Evolutionary conservation across 2,888 invertebrate species (phyloP).

Genomic region (Autographa gamma): DNA sequence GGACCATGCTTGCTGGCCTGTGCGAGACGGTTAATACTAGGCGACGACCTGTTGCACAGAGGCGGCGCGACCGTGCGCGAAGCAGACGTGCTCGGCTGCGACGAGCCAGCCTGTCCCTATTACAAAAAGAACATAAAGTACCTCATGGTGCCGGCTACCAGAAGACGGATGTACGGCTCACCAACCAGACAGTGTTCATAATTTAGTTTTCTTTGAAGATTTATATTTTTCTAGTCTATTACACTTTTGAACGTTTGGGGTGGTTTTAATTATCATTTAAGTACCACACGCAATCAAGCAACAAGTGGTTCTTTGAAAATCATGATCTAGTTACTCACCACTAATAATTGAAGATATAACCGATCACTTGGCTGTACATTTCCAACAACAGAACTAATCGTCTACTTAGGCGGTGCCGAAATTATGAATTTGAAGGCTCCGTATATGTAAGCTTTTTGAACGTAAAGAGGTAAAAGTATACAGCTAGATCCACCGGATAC

Average conservation of each 20-base stretch:
- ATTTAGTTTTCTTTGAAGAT: slow-evolving; percentile 22
- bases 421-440: too few relatives aligned
- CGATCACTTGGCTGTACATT: too few relatives aligned
- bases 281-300: not conserved
- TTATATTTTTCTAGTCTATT: slow-evolving; percentile 51
- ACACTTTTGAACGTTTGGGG: slow-evolving; percentile 17
- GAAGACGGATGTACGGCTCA: slow-evolving; percentile 71
- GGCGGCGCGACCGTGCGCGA: slow-evolving; percentile 69
- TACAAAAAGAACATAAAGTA: slow-evolving; percentile 82
- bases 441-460: too few relatives aligned
- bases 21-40: slow-evolving; percentile 75
- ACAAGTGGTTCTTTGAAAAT: too few relatives aligned
- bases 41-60: slow-evolving; percentile 75
- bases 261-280: not conserved
- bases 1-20: slow-evolving; percentile 82
- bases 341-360: too few relatives aligned
- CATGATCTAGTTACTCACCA: too few relatives aligned
- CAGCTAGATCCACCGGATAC: too few relatives aligned
- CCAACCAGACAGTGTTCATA: slow-evolving; percentile 67
- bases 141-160: slow-evolving; percentile 79
- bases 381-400: too few relatives aligned
- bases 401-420: too few relatives aligned
- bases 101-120: slow-evolving; percentile 84
- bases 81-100: slow-evolving; percentile 81
- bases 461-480: too few relatives aligned